These are phyloP conservation scores for Ispidina picta DNA, from an alignment of 2,797 vertebrate genomes.

Conservation along the genomic window DNA sequence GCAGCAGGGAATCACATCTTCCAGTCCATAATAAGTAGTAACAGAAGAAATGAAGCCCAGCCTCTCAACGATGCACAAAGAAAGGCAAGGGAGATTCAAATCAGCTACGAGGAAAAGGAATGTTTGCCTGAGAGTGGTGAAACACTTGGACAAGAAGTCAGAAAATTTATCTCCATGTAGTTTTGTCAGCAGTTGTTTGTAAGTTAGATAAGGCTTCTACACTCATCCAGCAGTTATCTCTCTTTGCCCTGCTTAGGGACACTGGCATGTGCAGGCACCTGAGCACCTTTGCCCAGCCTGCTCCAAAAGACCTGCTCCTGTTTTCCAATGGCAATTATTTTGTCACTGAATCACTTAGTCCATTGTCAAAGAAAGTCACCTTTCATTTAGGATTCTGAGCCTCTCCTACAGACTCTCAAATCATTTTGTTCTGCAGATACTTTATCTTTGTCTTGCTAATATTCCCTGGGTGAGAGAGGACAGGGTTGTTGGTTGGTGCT, in stretches of 20 bases:
- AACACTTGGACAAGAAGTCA: not conserved
- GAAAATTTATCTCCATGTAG: not conserved
- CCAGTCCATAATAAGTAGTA: not conserved
- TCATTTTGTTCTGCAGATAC: not conserved
- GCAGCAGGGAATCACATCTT: fast-evolving
- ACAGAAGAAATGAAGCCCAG: not conserved
- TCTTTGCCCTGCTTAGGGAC: not conserved
- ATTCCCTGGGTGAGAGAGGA: not conserved
- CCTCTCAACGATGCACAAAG: not conserved
- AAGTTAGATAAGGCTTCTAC: not conserved
- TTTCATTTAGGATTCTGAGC: not conserved
- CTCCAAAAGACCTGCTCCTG: not conserved
- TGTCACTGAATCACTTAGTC: not conserved
- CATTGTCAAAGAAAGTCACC: not conserved
- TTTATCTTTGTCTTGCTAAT: not conserved
- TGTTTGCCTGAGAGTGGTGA: not conserved
- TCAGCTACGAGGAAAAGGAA: not conserved
- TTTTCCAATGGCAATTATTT: not conserved
- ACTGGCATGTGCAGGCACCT: not conserved
- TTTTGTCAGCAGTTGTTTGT: not conserved
- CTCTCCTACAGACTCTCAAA: not conserved
- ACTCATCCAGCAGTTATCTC: not conserved
- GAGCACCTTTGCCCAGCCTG: not conserved
- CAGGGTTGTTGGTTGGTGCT: not conserved
- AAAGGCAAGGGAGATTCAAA: not conserved